Base-by-base conservation (phyloP, 2,113 vertebrate genomes). In the Lasiurus borealis region DNA sequence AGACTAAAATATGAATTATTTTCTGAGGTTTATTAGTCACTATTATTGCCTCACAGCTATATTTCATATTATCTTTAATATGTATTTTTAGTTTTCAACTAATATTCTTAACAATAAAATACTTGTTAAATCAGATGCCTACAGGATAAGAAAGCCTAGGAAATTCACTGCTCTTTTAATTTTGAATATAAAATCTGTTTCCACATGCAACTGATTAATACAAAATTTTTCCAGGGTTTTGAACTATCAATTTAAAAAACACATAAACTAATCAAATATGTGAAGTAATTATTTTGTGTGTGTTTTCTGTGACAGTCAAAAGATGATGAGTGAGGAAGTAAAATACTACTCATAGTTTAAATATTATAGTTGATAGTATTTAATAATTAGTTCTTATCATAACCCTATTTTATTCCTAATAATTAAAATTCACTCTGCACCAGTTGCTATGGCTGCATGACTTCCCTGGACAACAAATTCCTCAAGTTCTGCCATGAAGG, bases 361-460 rank as follows among this genome's bases (percentile, higher is more conserved):
- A 57, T 1, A 12, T 85, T 92, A 52, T 36, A 93, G 68, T 36
- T 93, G n/a, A 90, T 44, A 19, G 21, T 80, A 13, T 85, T 73
- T 92, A 94, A 91, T 89, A 94, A 90, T 87, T 97, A 97, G 95
- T 97, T 95, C 92, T 96, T 96, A 97, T 96, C 95, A 98, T 95
- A 97, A 97, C 96, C 80, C 95, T 96, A 96, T 75, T 97, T 92
- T 87, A 54, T 88, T 95, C 93, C 85, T 89, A 46, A 85, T 97
- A 98, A 98, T 98, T 98, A 97, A 98, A 98, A 98, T 97, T 96
- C 97, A 2, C 0, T 95, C 77, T 96, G 95, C 80, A 96, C 72
- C 90, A 96, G 97, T 98, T 98, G 95, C 97, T 98, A 98, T 98
- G 97, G 97, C 93, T 98, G 97, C 97, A 96, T 48, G 97, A 97